Percentiles rank a stretch among this genome's conserved stretches.
Evolutionary conservation across 1,140 invertebrate species (phyloP).

Genomic region (Forficula auricularia): DNA sequence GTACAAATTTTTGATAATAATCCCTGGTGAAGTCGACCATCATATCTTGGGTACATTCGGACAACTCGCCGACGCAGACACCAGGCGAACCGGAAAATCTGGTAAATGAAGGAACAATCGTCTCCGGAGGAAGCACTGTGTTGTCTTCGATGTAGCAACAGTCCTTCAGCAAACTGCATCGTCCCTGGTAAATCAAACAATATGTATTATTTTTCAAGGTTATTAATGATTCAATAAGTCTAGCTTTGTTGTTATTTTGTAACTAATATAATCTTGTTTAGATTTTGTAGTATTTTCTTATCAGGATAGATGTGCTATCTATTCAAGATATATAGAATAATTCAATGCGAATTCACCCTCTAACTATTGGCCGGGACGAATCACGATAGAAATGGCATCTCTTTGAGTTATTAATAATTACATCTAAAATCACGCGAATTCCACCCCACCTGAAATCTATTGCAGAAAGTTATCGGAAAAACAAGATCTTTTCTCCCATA

Average conservation of each 20-base stretch:
- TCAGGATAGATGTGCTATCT: constrained; percentile 3
- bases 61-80: constrained; percentile 54
- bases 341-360: too few species aligned
- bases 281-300: too few species aligned
- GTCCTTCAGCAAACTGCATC: constrained; percentile 86
- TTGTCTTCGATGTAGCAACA: constrained; percentile 93
- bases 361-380: too few species aligned
- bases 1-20: constrained; percentile 89
- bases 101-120: constrained; percentile 88
- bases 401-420: too few species aligned
- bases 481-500: too few species aligned
- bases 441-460: too few species aligned
- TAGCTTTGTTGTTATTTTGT: too few species aligned
- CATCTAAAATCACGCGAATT: too few species aligned
- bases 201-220: constrained; percentile 4
- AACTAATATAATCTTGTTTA: too few species aligned
- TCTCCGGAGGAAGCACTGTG: constrained; percentile 87
- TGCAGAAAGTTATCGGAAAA: too few species aligned
- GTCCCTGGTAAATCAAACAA: constrained; percentile 42
- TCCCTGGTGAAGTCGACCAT: constrained; percentile 91
- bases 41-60: constrained; percentile 75
- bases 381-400: too few species aligned
- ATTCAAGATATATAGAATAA: too few species aligned
- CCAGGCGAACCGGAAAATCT: constrained; percentile 80
- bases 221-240: not conserved